Percentiles rank a stretch among this genome's conserved stretches.
phyloP scores from a whole-genome alignment of 1,140 invertebrate species.

The Cephus cinctus region DNA sequence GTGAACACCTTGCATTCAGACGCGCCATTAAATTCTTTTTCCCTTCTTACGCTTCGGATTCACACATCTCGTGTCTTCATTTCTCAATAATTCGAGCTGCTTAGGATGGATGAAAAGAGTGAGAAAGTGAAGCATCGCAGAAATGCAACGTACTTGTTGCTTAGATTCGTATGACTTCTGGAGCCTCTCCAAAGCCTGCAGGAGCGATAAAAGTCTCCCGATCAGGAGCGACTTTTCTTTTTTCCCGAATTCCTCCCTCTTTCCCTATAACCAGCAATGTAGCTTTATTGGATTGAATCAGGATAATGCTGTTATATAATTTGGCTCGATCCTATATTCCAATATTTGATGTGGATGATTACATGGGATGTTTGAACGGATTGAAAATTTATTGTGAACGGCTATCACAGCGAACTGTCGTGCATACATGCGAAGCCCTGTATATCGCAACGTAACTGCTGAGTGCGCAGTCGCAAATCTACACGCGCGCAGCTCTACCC shows the following conservation, averaged over 20 bases:
- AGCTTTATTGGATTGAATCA: background rate
- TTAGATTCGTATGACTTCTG: slow-evolving; percentile 29
- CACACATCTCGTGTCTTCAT: too few relatives aligned
- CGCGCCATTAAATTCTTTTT: too few relatives aligned
- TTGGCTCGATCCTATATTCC: slow-evolving; percentile 17
- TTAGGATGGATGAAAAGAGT: slow-evolving; percentile 4
- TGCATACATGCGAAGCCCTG: background rate
- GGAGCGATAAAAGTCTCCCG: background rate
- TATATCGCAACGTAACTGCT: slow-evolving; percentile 13
- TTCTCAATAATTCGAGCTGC: too few relatives aligned
- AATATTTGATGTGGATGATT: slow-evolving; percentile 37
- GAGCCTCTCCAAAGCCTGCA: slow-evolving; percentile 34
- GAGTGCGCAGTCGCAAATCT: slow-evolving; percentile 18
- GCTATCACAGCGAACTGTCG: background rate
- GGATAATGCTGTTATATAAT: slow-evolving; percentile 20
- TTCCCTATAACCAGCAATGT: background rate
- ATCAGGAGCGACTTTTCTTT: too few relatives aligned
- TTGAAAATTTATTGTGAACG: slow-evolving; percentile 30
- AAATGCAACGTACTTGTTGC: slow-evolving; percentile 36
- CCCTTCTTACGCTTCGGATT: too few relatives aligned
- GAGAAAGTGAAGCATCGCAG: too few relatives aligned
- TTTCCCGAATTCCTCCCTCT: too few relatives aligned
- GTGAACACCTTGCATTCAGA: too few relatives aligned
- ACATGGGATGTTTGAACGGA: slow-evolving; percentile 22
- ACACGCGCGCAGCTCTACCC: slow-evolving; percentile 10